Percentiles rank a stretch among this genome's conserved stretches.
Conservation (phyloP, 2,797 vertebrate species). For the Ctenopoma multispine region DNA sequence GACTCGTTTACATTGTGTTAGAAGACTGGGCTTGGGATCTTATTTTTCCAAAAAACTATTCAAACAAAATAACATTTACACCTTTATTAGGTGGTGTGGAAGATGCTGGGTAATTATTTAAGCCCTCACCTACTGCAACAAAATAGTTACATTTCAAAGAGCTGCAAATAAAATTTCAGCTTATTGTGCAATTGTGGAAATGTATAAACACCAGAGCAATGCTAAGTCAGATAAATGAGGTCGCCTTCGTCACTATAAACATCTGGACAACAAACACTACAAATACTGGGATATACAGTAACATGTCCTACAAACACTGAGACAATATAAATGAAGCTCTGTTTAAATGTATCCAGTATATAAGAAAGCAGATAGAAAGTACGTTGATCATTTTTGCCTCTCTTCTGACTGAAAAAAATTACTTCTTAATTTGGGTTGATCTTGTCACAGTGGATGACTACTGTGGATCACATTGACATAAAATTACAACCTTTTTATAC, state of each 20-base stretch:
- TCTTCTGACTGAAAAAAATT: slow-evolving; percentile 5
- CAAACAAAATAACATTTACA: slow-evolving; percentile 8
- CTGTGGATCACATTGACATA: too few relatives aligned
- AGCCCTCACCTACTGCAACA: slow-evolving; percentile 16
- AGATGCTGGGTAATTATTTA: slow-evolving; percentile 3
- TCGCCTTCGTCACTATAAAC: slow-evolving; percentile 39
- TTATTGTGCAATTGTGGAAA: slow-evolving; percentile 1
- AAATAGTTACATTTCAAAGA: slow-evolving; percentile 3
- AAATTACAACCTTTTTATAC: too few relatives aligned
- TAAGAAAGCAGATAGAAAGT: slow-evolving; percentile 14
- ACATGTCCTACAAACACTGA: too few relatives aligned
- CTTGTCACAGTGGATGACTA: neutral
- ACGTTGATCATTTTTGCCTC: neutral
- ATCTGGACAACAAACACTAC: slow-evolving; percentile 9
- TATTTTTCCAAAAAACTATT: slow-evolving; percentile 30
- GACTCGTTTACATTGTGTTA: slow-evolving; percentile 48
- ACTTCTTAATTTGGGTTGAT: neutral
- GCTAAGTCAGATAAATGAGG: slow-evolving; percentile 41
- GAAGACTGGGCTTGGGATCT: slow-evolving; percentile 13
- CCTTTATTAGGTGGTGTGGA: slow-evolving; percentile 9
- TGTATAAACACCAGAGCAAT: slow-evolving; percentile 7
- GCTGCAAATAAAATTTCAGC: neutral
- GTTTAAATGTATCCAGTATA: slow-evolving; percentile 20
- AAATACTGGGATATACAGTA: slow-evolving; percentile 21
- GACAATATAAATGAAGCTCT: slow-evolving; percentile 1